Evolutionary conservation across 2,797 vertebrate genomes (phyloP), one percentile per base, ranked within the genome.

Genomic region (Clarias fuscus): DNA sequence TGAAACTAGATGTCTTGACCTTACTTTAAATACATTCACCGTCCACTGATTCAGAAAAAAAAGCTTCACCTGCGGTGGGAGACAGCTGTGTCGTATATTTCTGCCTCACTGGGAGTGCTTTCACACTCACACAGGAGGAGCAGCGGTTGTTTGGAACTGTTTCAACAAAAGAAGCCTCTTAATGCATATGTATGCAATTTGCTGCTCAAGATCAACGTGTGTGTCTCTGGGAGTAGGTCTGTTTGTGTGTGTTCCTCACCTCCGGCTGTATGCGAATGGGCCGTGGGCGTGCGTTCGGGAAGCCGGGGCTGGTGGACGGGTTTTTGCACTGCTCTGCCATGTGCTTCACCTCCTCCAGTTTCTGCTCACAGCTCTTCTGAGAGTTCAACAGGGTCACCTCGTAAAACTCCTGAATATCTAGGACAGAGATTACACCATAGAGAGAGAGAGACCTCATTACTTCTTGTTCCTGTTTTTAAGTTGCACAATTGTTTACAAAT

Each of bases 351-450:
- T 97, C 97, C 92, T 97, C 95, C 92, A 97, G 95, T 93, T 98
- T 98, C 90, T 98, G 95, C 85, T 97, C 95, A 90, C 94, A 95
- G 92, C 94, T 98, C 94, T 97, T 98, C 91, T 97, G 96, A 88
- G 96, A 96, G 93, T 98, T 97, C 85, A 98, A 92, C 91, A 99
- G 93, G 0, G 97, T 98, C 85, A 97, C 95, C 91, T 98, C 97
- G 93, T 98, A 99, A 95, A 98, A 98, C 93, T 98, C 98, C 94
- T 98, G 98, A 93, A 99, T 98, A 94, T 99, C 98, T 99, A 93
- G 8, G 20, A 65, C 56, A 77, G 3, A 61, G 14, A 61, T 7
- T 81, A 75, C 27, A 10, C 48, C 48, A 48, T 48, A 71, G 59
- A 58, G 20, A 37, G 37, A 75, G 5, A 84, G 83, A 86, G 4